Evolutionary conservation across 2,888 invertebrate genomes (phyloP).

Genomic region (Itoplectis maculator): DNA sequence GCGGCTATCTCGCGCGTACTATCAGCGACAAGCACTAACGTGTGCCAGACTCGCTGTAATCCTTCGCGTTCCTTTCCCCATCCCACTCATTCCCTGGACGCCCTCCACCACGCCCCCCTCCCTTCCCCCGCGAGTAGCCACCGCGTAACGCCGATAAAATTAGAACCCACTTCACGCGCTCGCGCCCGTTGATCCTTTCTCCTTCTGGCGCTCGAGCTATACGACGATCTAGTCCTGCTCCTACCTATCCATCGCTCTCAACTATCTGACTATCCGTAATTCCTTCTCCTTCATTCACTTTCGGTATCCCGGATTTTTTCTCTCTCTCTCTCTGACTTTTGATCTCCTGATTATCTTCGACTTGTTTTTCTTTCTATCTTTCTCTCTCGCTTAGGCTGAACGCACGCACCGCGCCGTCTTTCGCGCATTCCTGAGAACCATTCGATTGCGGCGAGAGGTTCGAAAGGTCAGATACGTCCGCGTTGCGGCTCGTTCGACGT

Average conservation of each 20-base stretch:
- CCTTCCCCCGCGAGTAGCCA: neutral
- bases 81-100: no score
- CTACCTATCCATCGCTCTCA: constrained; percentile 20
- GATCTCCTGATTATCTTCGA: neutral
- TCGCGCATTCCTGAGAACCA: constrained; percentile 46
- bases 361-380: constrained; percentile 29
- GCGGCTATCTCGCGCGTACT: constrained; percentile 33
- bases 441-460: constrained; percentile 40
- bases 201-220: constrained; percentile 24
- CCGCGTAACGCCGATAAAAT: constrained; percentile 71
- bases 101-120: no score
- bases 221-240: constrained; percentile 17
- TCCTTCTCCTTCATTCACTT: neutral
- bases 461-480: constrained; percentile 47
- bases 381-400: neutral
- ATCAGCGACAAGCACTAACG: constrained; percentile 46
- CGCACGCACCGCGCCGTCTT: constrained; percentile 21
- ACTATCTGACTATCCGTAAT: constrained; percentile 3
- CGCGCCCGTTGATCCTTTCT: constrained; percentile 72
- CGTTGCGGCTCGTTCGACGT: neutral
- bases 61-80: constrained; percentile 56
- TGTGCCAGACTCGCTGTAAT: constrained; percentile 43
- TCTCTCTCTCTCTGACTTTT: neutral
- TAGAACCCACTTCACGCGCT: constrained; percentile 76
- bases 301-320: neutral